Conservation (phyloP, 2,113 vertebrate genomes). For the Saimiri boliviensis region DNA sequence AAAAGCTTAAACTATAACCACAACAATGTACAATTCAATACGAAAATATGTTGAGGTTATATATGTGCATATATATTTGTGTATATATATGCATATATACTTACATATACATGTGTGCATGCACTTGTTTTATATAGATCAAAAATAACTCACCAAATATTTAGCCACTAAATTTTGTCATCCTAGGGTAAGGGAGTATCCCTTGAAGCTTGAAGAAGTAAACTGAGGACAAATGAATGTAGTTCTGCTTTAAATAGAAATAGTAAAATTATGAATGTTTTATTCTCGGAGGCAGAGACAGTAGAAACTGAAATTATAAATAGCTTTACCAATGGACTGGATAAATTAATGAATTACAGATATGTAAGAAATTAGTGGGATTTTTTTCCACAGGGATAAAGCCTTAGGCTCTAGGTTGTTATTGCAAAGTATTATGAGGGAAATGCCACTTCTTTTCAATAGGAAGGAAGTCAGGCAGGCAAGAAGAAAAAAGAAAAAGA, state of each 20-base stretch:
- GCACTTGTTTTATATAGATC: neutral
- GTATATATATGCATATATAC: neutral
- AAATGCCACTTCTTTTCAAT: neutral
- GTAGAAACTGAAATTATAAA: neutral
- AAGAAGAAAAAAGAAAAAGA: too few relatives aligned
- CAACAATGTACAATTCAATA: neutral
- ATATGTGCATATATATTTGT: neutral
- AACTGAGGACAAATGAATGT: slow-evolving; percentile 1
- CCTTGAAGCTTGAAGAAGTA: neutral
- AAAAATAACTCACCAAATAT: neutral
- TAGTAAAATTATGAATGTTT: neutral
- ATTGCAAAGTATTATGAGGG: neutral
- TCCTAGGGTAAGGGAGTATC: neutral
- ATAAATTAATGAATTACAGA: neutral
- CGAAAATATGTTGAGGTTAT: neutral
- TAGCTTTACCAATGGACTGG: neutral
- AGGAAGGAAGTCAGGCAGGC: neutral
- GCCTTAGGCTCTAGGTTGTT: neutral
- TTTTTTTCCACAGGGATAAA: neutral
- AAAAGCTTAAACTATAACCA: neutral
- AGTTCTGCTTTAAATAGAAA: neutral
- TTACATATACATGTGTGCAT: neutral
- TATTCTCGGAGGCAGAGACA: neutral
- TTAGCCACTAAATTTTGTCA: neutral
- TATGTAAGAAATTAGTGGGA: neutral